Percentiles rank a stretch among this genome's conserved stretches.
phyloP scores from a whole-genome alignment of 2,113 vertebrate genomes.

The Daubentonia madagascariensis region DNA sequence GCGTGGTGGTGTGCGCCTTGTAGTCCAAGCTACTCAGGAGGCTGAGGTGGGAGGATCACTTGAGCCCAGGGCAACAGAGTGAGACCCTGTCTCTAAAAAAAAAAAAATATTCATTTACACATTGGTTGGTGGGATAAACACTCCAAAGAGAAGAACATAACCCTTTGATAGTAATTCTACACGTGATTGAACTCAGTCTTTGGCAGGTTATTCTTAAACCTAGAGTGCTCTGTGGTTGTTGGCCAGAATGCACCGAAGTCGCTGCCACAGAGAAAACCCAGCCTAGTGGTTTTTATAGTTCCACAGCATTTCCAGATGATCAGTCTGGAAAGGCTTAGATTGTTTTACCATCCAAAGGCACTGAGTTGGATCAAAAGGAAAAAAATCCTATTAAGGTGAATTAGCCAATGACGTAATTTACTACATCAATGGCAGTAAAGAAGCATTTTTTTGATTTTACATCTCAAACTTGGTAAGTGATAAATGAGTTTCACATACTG shows the following conservation, averaged over 20 bases:
- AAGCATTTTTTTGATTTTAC: constrained; percentile 38
- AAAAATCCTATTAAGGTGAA: constrained; percentile 61
- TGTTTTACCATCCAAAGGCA: constrained; percentile 60
- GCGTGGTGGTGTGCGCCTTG: rapidly evolving
- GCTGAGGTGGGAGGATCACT: no score
- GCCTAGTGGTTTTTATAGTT: constrained; percentile 37
- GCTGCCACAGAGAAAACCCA: not conserved
- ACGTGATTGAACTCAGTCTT: not conserved
- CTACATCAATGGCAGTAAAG: constrained; percentile 46
- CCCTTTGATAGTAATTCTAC: not conserved
- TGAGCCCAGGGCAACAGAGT: no score
- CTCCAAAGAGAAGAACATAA: not conserved
- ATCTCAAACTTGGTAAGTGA: constrained; percentile 49
- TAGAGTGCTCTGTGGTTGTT: not conserved
- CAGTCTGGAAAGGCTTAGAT: constrained; percentile 58
- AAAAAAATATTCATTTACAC: not conserved
- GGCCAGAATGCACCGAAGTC: not conserved
- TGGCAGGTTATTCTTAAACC: not conserved
- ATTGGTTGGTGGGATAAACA: not conserved
- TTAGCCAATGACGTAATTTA: constrained; percentile 67
- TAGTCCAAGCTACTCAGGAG: no score
- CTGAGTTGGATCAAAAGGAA: constrained; percentile 68
- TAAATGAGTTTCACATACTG: constrained; percentile 70
- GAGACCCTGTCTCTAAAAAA: no score
- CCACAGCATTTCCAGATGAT: constrained; percentile 60